These are phyloP conservation scores for Lasioglossum calceatum DNA, from an alignment of 2,888 invertebrate species.

Conservation along the genomic window DNA sequence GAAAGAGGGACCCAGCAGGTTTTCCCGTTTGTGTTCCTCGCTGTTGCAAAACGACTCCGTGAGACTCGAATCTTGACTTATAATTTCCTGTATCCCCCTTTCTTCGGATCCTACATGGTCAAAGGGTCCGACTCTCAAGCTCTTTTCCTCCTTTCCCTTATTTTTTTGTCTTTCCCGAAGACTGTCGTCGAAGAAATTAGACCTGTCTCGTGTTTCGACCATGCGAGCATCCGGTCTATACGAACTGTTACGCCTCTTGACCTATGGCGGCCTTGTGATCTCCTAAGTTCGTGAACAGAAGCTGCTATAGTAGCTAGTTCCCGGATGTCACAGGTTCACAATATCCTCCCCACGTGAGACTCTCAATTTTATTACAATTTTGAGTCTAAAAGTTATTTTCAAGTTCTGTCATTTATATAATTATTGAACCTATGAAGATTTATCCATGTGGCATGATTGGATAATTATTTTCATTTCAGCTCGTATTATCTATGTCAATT, in stretches of 20 bases:
- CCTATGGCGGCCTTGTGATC: slow-evolving; percentile 26
- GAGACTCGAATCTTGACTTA: slow-evolving; percentile 60
- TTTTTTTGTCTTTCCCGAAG: slow-evolving; percentile 63
- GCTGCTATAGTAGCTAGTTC: background rate
- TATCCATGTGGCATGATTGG: too few relatives aligned
- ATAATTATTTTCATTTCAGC: too few relatives aligned
- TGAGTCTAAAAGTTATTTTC: background rate
- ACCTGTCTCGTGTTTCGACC: slow-evolving; percentile 75
- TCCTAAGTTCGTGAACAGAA: slow-evolving; percentile 6
- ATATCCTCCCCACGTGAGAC: background rate
- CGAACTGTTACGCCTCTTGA: slow-evolving; percentile 62
- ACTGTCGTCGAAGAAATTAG: slow-evolving; percentile 75
- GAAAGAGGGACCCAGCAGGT: background rate
- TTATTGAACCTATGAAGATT: too few relatives aligned
- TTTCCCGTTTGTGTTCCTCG: slow-evolving; percentile 24
- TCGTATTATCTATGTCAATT: too few relatives aligned
- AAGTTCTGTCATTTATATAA: background rate
- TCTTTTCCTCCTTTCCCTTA: slow-evolving; percentile 55
- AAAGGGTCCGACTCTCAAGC: slow-evolving; percentile 53
- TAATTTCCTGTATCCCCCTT: slow-evolving; percentile 65
- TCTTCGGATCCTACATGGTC: slow-evolving; percentile 39
- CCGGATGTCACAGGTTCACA: background rate
- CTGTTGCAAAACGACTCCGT: slow-evolving; percentile 59
- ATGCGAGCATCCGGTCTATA: slow-evolving; percentile 72
- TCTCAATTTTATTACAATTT: background rate